A percentile compares a stretch with the other conserved stretches of the same genome.
Evolutionary conservation across 92 coral and sea anemone species (phyloP).

Genomic region (Hydrozoanthus gracilis): DNA sequence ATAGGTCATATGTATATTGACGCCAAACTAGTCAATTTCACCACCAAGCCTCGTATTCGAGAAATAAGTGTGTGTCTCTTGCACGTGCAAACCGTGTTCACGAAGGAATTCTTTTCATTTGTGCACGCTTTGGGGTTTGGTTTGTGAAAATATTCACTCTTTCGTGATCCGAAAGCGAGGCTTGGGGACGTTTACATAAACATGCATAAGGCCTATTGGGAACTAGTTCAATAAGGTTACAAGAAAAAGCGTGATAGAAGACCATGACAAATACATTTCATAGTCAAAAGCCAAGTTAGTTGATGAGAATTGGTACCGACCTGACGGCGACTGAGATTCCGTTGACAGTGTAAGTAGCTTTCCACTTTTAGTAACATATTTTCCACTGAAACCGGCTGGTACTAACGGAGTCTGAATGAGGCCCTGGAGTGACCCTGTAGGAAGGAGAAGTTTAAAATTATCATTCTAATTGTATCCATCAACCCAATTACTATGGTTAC

Average conservation of each 20-base stretch:
- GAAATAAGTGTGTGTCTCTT: too few relatives aligned
- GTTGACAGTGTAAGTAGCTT: slow-evolving; percentile 76
- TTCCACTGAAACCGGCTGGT: slow-evolving; percentile 90
- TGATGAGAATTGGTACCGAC: neutral
- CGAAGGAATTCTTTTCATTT: too few relatives aligned
- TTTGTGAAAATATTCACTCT: too few relatives aligned
- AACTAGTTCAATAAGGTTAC: neutral
- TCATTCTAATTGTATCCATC: neutral
- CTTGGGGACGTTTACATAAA: too few relatives aligned
- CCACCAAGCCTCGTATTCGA: too few relatives aligned
- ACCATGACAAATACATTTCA: neutral
- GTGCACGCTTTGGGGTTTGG: too few relatives aligned
- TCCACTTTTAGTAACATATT: slow-evolving; percentile 88
- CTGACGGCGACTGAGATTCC: slow-evolving; percentile 52
- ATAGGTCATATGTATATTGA: too few relatives aligned
- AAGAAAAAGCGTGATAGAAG: neutral
- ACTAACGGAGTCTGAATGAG: slow-evolving; percentile 75
- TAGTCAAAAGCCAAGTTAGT: neutral
- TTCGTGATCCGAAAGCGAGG: too few relatives aligned
- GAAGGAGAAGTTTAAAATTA: neutral
- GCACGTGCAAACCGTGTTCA: too few relatives aligned
- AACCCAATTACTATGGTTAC: too few relatives aligned
- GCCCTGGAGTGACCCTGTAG: slow-evolving; percentile 60
- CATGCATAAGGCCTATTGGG: too few relatives aligned
- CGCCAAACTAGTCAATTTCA: too few relatives aligned